A percentile compares a stretch with the other conserved stretches of the same genome.
Evolutionary conservation across 2,888 invertebrate genomes (phyloP).

Genomic region (Yponomeuta cagnagella): DNA sequence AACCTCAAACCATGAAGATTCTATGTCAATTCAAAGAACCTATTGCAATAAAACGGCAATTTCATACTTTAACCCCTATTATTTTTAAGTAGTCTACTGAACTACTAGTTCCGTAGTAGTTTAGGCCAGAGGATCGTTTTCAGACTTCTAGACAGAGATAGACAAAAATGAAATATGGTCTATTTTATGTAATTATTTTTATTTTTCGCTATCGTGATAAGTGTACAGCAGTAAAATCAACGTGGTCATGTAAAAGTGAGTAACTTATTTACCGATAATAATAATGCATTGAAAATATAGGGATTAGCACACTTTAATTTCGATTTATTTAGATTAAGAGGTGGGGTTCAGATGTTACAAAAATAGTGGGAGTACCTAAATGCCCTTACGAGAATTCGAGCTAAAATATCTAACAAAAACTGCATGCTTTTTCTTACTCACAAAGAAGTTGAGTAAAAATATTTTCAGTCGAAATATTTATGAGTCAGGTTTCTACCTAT

Average conservation of each 20-base stretch:
- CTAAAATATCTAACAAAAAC: neutral
- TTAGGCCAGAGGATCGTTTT: too few species aligned
- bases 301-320: neutral
- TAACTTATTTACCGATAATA: neutral
- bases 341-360: neutral
- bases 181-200: neutral
- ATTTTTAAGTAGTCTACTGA: too few species aligned
- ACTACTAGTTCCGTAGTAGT: too few species aligned
- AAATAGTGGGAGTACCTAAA: neutral
- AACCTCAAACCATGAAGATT: too few species aligned
- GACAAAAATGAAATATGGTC: too few species aligned
- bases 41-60: too few species aligned
- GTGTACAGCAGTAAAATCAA: neutral
- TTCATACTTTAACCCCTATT: too few species aligned
- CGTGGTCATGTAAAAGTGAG: neutral
- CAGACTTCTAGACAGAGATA: too few species aligned
- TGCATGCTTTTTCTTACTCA: neutral
- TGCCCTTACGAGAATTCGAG: neutral
- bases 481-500: constrained; percentile 21
- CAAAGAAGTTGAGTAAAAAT: neutral
- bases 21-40: too few species aligned
- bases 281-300: neutral
- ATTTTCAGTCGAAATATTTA: constrained; percentile 44
- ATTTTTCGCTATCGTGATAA: neutral
- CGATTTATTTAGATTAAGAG: neutral